Conservation (phyloP, 2,797 vertebrate genomes). For the Sebastes hubbsi region DNA sequence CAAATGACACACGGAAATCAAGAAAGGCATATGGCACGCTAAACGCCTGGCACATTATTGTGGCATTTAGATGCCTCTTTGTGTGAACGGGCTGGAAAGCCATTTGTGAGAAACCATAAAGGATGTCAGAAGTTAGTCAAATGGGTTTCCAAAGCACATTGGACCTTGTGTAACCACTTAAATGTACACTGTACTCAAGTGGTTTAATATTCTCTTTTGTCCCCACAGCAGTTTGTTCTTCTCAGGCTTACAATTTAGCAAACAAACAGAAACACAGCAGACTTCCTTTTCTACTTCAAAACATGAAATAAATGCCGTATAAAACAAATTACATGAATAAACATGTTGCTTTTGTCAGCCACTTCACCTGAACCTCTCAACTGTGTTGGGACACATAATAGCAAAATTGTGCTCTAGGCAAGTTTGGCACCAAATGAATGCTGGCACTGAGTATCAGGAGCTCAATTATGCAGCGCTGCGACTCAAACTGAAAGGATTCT, state of each 20-base stretch:
- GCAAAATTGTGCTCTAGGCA: not conserved
- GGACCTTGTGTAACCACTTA: not conserved
- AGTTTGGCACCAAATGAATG: conserved; percentile 8
- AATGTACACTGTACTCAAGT: not conserved
- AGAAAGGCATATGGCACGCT: too few relatives aligned
- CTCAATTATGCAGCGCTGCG: conserved; percentile 34
- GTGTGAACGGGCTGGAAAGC: not conserved
- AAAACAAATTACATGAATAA: not conserved
- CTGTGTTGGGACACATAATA: not conserved
- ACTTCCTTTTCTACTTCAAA: not conserved
- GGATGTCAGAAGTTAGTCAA: not conserved
- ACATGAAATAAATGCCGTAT: not conserved
- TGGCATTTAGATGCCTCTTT: not conserved
- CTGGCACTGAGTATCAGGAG: conserved; percentile 21
- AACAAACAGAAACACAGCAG: not conserved
- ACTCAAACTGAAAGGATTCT: conserved; percentile 38
- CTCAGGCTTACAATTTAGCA: not conserved
- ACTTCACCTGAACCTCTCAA: conserved; percentile 13
- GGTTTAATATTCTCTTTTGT: not conserved
- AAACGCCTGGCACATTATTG: too few relatives aligned
- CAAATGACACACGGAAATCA: too few relatives aligned
- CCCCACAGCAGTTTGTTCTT: not conserved
- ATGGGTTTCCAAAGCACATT: not conserved
- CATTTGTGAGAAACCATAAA: not conserved
- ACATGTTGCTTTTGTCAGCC: conserved; percentile 1